Percentiles rank a stretch among this genome's conserved stretches.
phyloP scores from a whole-genome alignment of 2,888 invertebrate genomes.

The Anthophora plumipes region DNA sequence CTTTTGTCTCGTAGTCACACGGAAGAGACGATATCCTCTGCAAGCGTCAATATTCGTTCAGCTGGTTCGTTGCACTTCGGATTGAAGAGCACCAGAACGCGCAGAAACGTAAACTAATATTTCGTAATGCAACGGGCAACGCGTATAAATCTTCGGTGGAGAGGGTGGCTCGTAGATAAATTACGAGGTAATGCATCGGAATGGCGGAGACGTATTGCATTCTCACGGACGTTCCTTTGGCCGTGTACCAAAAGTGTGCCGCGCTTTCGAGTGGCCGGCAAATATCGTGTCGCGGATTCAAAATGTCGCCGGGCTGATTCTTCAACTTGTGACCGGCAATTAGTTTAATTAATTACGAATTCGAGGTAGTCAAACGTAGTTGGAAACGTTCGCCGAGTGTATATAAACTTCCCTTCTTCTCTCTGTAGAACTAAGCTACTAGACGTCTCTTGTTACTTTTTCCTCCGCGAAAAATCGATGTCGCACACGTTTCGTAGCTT shows the following conservation, averaged over 20 bases:
- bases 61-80: neutral
- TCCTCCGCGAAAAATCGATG: neutral
- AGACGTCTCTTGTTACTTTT: neutral
- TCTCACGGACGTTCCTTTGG: conserved; percentile 38
- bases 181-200: conserved; percentile 36
- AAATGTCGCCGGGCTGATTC: conserved; percentile 14
- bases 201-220: conserved; percentile 39
- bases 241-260: conserved; percentile 41
- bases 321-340: neutral
- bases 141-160: conserved; percentile 39
- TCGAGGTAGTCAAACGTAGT: too few relatives aligned
- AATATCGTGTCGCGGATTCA: conserved; percentile 29
- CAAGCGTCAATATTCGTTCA: conserved; percentile 19
- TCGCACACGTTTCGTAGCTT: neutral
- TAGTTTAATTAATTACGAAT: conserved; percentile 22
- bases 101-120: conserved; percentile 40
- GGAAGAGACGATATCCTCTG: neutral
- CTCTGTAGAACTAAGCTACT: too few relatives aligned
- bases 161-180: conserved; percentile 33
- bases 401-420: neutral
- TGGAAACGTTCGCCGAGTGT: too few relatives aligned
- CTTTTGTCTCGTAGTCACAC: neutral
- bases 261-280: conserved; percentile 50
- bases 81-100: neutral
- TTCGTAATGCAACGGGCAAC: conserved; percentile 18